Conservation (phyloP, 2,113 vertebrate genomes). For the Myiopsitta monachus region DNA sequence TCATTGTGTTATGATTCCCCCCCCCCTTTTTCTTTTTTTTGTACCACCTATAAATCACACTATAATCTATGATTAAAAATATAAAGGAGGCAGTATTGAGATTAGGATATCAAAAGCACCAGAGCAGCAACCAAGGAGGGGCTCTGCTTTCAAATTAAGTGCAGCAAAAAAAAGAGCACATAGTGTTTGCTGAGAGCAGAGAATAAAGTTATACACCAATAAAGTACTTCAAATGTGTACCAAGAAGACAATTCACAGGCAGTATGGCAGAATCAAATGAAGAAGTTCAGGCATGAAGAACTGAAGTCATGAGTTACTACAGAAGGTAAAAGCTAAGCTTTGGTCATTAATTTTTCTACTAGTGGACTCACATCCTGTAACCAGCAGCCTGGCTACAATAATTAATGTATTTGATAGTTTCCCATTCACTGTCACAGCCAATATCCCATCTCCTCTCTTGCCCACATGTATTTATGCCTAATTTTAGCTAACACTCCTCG, state of each 20-base stretch:
- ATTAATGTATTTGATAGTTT: not conserved
- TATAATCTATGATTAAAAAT: slow-evolving; percentile 20
- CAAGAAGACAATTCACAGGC: not conserved
- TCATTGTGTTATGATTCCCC: not conserved
- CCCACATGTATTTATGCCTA: not conserved
- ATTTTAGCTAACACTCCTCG: not conserved
- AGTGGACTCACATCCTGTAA: not conserved
- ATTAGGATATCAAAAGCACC: slow-evolving; percentile 28
- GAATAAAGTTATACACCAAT: not conserved
- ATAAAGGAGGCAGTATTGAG: not conserved
- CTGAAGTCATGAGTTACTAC: not conserved
- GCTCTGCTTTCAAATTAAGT: slow-evolving; percentile 11
- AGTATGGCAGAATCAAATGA: not conserved
- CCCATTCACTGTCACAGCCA: not conserved
- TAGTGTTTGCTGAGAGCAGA: not conserved
- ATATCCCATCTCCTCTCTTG: not conserved
- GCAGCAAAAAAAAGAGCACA: not conserved
- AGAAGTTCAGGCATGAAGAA: not conserved
- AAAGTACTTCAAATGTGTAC: not conserved
- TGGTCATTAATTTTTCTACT: not conserved
- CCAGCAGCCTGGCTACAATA: not conserved
- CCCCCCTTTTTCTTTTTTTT: not conserved
- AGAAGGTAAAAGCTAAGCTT: not conserved
- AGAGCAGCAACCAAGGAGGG: not conserved
- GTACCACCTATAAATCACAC: not conserved